These are phyloP conservation scores for Nemurella pictetii DNA, from an alignment of 2,888 invertebrate genomes.

Conservation along the genomic window DNA sequence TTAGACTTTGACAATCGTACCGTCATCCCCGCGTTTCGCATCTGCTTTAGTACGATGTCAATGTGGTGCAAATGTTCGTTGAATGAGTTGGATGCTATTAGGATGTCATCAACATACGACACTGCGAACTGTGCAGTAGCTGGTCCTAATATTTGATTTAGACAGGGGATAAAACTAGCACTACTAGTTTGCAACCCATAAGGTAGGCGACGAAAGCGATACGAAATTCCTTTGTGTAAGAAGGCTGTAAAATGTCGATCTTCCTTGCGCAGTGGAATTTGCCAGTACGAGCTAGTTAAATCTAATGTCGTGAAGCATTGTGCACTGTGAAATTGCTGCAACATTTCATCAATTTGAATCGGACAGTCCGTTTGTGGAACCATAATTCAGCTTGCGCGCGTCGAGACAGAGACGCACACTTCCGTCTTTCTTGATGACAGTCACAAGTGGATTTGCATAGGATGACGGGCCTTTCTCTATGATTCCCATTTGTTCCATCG, in stretches of 20 bases:
- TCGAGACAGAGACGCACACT: constrained; percentile 36
- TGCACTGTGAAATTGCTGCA: constrained; percentile 17
- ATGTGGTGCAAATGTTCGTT: constrained; percentile 20
- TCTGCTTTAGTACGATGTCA: neutral
- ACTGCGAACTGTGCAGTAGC: neutral
- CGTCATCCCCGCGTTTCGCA: neutral
- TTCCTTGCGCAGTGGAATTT: constrained; percentile 35
- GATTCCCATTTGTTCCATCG: no score
- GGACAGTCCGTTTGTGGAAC: constrained; percentile 39
- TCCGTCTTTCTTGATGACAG: constrained; percentile 37
- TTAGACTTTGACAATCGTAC: constrained; percentile 15
- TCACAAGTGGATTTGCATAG: neutral
- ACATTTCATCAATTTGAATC: constrained; percentile 37
- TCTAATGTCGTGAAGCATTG: constrained; percentile 38
- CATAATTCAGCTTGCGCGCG: constrained; percentile 41
- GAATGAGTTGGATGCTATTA: neutral
- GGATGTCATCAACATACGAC: constrained; percentile 19
- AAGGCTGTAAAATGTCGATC: constrained; percentile 17
- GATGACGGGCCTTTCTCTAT: no score
- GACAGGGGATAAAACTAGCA: neutral
- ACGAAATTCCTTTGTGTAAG: neutral
- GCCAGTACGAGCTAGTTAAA: constrained; percentile 40
- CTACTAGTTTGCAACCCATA: constrained; percentile 14
- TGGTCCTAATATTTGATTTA: constrained; percentile 1
- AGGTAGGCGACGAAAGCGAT: constrained; percentile 6